phyloP scores from a whole-genome alignment of 2,797 vertebrate genomes.

The Lacerta viridis region DNA sequence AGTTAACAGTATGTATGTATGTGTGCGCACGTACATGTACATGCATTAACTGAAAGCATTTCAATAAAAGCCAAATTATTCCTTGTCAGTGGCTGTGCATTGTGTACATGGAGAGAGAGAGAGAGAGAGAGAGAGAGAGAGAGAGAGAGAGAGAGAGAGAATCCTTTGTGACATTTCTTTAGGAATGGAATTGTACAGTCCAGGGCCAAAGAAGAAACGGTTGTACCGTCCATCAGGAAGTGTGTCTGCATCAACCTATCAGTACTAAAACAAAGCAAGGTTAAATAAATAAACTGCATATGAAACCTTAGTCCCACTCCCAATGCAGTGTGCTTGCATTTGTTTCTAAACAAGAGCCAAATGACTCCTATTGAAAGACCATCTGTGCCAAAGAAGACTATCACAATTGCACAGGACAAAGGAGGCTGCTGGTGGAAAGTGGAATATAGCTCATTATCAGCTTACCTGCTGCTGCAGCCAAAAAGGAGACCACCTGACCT shows the following conservation, averaged over 20 bases:
- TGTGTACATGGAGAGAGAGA: background rate
- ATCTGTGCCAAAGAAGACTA: background rate
- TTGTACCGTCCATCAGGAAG: background rate
- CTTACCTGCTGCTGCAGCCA: background rate
- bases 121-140: background rate
- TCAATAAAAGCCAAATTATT: background rate
- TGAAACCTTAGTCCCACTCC: accelerated
- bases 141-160: background rate
- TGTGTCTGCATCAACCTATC: background rate
- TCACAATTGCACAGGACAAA: background rate
- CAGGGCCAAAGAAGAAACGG: background rate
- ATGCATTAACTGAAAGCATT: background rate
- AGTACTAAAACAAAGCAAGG: accelerated
- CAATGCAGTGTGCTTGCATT: background rate
- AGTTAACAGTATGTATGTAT: background rate
- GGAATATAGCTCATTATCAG: background rate
- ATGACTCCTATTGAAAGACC: accelerated
- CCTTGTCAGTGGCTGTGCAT: background rate
- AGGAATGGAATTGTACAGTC: background rate
- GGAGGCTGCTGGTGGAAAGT: background rate
- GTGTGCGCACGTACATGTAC: too few species aligned
- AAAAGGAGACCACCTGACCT: background rate
- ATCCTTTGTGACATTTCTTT: background rate
- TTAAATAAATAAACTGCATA: accelerated
- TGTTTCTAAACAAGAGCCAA: background rate